Evolutionary conservation across 1,140 invertebrate species (phyloP), one percentile per base, ranked within the genome.

Genomic region (Asobara japonica): DNA sequence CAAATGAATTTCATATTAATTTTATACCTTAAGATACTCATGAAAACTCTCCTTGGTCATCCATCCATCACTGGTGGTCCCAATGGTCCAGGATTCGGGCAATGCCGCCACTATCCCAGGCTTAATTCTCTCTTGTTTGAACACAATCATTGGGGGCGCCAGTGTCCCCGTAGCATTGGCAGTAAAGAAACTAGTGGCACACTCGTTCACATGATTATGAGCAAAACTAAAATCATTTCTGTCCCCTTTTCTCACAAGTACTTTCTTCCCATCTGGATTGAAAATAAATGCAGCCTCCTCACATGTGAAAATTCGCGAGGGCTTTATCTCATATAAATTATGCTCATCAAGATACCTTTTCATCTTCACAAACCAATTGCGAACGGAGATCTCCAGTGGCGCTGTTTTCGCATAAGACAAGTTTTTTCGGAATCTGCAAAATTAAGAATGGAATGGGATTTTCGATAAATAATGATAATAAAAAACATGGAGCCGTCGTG

Each of bases 201-300:
- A 77, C 65, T 82, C 79, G 73, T 84, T 85, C 71, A 82, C 81
- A 51, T 78, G 77, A 16, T 74, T 73, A 18, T 69, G 72, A 60
- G 65, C 29, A 16, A 84, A 73, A 64, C 79, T 60, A 64, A 83
- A 84, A 0, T 82, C 25, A 65, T 79, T 80, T 71, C 71, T 76
- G n/a, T 69, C 77, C 2, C 78, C 76, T 77, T 77, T 81, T 65
- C 76, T 76, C 16, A 76, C 80, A 8, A 86, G 38, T 22, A 84
- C 79, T 56, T 74, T 76, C 5, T 77, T 78, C 8, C 69, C 73
- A 73, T 77, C 78, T 11, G 79, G 78, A 56, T 74, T 77, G n/a
- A 77, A 36, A 29, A 66, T 74, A 75, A 83, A 80, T 11, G 78
- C 79, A 33, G 71, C 81, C 74, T 85, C 81, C 68, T 82, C 82